Base-by-base conservation (phyloP, 2,797 vertebrate species). In the Hoplostethus atlanticus region DNA sequence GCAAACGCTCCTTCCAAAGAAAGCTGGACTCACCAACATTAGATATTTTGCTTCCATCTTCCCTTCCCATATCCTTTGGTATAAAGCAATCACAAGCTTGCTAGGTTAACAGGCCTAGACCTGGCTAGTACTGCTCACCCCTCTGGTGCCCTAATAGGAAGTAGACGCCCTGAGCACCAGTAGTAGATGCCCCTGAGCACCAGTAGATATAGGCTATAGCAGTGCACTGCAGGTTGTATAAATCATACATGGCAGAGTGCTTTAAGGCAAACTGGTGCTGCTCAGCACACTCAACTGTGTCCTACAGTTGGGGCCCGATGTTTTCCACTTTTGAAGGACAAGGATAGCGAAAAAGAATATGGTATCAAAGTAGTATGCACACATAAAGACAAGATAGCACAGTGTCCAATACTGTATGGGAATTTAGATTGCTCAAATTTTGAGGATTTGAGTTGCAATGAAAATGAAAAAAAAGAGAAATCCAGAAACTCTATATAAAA, bases 191-290 rank as follows among this genome's bases (percentile, higher is more conserved):
- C 28, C 28, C 3, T 28, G 3, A 28, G 28, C 28, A 28, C 28
- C 28, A 28, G 28, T 28, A 28, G 28, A 3, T 28, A 3, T 28
- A 28, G 30, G 10, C 53, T 38, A 44, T 50, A 6, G 61, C 28
- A 28, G 40, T 68, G 74, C 48, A 80, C 67, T 76, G 62, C 59
- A 51, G 48, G 28, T 16, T 16, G 48, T 57, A 44, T 76, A 55
- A 73, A 63, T 84, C 63, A 85, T 87, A 85, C 15, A 82, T 47
- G 80, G 36, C 40, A 50, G 56, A 73, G 30, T 15, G 38, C n/a
- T 54, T 56, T n/a, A 54, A 60, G 56, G 64, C 48, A 67, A 17
- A 36, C 28, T 42, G 38, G 34, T 31, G 55, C n/a, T 57, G n/a
- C 30, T 12, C 42, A 34, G 21, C 63, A 60, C 50, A 42, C 55